phyloP scores from a whole-genome alignment of 2,797 vertebrate genomes.

The Chelmon rostratus region DNA sequence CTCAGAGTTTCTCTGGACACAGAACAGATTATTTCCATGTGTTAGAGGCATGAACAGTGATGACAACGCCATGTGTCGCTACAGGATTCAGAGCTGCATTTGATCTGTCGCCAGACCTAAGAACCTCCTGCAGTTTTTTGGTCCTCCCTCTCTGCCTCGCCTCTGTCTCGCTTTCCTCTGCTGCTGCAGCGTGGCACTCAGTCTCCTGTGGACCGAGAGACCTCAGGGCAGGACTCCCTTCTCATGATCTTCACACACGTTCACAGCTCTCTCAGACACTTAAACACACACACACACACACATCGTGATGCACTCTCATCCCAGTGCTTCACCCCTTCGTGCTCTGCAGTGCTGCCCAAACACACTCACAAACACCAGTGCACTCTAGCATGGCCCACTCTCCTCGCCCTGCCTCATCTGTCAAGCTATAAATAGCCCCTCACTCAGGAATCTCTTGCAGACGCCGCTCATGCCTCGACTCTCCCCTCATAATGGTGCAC shows the following conservation, averaged over 20 bases:
- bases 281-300: constrained; percentile 9
- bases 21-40: constrained; percentile 32
- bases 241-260: constrained; percentile 22
- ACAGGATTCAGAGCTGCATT: constrained; percentile 45
- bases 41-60: constrained; percentile 22
- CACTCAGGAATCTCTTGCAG: constrained; percentile 75
- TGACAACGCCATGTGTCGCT: constrained; percentile 32
- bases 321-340: constrained; percentile 14
- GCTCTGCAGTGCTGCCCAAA: constrained; percentile 25
- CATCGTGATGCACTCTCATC: constrained; percentile 34
- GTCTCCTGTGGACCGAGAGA: constrained; percentile 49
- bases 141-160: constrained; percentile 34
- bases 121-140: constrained; percentile 62
- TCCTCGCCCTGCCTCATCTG: constrained; percentile 65
- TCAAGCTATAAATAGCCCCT: constrained; percentile 79
- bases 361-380: constrained; percentile 43
- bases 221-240: constrained; percentile 53
- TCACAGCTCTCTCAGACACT: constrained; percentile 8
- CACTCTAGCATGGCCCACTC: constrained; percentile 66
- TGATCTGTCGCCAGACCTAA: constrained; percentile 55
- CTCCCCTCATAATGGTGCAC: constrained; percentile 60
- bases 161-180: constrained; percentile 25
- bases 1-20: constrained; percentile 5
- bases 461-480: constrained; percentile 57
- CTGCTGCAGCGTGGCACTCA: constrained; percentile 56